phyloP scores from a whole-genome alignment of 2,888 invertebrate genomes.

The Leistus spinibarbis region DNA sequence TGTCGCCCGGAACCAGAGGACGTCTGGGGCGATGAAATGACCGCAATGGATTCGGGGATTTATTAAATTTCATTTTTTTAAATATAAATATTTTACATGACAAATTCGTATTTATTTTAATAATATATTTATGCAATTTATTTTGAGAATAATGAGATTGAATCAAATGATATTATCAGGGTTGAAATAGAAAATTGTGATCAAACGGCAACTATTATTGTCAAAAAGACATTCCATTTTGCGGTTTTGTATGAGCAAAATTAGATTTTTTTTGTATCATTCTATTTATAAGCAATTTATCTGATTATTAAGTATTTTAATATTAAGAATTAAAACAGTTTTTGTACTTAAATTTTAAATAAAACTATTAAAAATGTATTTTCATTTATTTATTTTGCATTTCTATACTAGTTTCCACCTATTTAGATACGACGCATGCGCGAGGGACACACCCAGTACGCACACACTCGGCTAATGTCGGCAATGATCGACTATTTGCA shows the following conservation, averaged over 20 bases:
- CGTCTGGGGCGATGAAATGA: conserved; percentile 90
- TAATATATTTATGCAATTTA: background rate
- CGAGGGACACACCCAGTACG: too few species aligned
- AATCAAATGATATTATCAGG: background rate
- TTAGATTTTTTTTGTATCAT: background rate
- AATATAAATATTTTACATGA: background rate
- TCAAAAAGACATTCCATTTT: background rate
- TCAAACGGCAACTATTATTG: background rate
- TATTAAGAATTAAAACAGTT: background rate
- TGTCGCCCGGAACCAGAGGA: conserved; percentile 69
- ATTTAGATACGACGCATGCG: too few species aligned
- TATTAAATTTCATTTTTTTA: conserved; percentile 50
- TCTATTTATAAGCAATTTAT: background rate
- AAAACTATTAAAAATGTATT: background rate
- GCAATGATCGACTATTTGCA: too few species aligned
- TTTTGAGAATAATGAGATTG: background rate
- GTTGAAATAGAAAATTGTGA: background rate
- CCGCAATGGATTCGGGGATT: conserved; percentile 77
- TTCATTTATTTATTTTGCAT: background rate
- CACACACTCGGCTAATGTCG: too few species aligned
- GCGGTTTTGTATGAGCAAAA: background rate
- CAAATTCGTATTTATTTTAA: background rate
- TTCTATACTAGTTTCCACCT: too few species aligned
- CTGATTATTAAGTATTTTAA: background rate
- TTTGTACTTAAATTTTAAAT: background rate